These are phyloP conservation scores for Propithecus deckenii DNA, from an alignment of 2,797 vertebrate genomes.

Conservation along the genomic window DNA sequence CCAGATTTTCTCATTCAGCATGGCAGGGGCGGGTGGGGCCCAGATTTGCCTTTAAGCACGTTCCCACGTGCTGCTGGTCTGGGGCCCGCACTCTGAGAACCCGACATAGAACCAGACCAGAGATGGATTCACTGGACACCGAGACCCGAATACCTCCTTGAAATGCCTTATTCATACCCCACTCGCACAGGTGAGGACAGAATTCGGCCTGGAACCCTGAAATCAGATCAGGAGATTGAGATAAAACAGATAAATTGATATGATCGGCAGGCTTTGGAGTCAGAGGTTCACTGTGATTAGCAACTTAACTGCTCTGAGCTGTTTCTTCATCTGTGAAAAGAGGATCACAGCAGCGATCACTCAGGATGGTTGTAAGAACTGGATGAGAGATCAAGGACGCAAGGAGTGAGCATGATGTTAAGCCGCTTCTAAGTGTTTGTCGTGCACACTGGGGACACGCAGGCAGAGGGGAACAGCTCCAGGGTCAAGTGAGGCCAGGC, in stretches of 20 bases:
- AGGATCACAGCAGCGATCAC: neutral
- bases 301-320: neutral
- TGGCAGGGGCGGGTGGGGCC: neutral
- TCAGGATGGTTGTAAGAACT: neutral
- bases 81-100: neutral
- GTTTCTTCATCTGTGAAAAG: neutral
- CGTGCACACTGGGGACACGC: rapidly evolving
- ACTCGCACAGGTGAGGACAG: neutral
- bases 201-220: neutral
- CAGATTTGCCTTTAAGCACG: neutral
- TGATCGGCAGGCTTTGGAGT: neutral
- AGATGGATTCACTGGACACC: neutral
- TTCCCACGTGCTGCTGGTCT: no score
- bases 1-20: neutral
- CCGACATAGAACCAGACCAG: neutral
- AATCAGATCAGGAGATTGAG: neutral
- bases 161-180: no score
- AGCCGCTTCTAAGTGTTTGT: no score
- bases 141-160: neutral
- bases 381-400: neutral
- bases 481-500: neutral
- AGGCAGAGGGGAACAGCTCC: no score
- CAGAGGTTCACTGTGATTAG: neutral
- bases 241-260: neutral
- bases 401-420: neutral